These are phyloP conservation scores for Xerus rutilus DNA, from an alignment of 2,797 vertebrate genomes.

Conservation along the genomic window DNA sequence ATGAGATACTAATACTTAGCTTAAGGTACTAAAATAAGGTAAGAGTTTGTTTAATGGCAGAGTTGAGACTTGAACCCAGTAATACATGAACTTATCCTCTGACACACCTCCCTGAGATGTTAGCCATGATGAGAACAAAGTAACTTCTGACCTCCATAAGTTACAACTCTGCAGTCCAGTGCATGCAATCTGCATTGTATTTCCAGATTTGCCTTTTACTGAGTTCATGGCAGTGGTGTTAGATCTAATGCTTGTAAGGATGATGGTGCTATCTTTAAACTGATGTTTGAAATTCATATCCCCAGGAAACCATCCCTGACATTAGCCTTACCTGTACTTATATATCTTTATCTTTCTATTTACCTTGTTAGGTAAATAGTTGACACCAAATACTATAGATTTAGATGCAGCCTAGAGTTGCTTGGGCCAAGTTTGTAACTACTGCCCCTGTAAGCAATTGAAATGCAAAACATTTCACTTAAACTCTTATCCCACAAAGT, in stretches of 20 bases:
- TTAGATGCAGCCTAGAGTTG: background rate
- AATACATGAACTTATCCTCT: background rate
- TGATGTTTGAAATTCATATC: constrained; percentile 51
- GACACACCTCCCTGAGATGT: background rate
- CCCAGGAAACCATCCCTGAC: constrained; percentile 38
- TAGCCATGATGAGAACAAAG: background rate
- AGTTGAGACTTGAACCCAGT: background rate
- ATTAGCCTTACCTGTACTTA: constrained; percentile 40
- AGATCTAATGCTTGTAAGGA: background rate
- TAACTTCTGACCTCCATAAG: background rate
- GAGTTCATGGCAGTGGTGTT: background rate
- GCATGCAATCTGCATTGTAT: constrained; percentile 2
- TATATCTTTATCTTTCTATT: background rate
- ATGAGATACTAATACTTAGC: background rate
- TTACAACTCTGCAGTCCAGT: background rate
- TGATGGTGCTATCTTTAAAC: constrained; percentile 46
- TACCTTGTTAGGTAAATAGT: background rate
- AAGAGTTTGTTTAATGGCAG: background rate
- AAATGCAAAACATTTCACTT: background rate
- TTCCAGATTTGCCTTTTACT: background rate
- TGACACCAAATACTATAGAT: constrained; percentile 10
- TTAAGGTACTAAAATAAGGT: background rate
- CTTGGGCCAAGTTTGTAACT: constrained; percentile 8
- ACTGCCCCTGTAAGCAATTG: background rate
- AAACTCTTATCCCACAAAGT: background rate